Evolutionary conservation across 2,888 invertebrate species (phyloP).

Genomic region (Philopedon plagiatum): DNA sequence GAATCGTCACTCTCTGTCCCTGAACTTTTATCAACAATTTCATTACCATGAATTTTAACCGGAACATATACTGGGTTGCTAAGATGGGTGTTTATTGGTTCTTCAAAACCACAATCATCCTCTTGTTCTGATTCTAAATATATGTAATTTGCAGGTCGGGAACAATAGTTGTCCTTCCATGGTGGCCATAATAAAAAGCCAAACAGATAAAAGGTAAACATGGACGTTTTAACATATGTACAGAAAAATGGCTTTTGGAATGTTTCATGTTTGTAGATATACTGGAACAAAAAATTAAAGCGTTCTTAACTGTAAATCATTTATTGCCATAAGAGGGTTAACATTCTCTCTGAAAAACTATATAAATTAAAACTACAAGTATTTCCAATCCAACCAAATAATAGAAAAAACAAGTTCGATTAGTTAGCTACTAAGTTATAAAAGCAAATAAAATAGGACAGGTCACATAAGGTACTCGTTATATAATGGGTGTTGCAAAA

Average conservation of each 20-base stretch:
- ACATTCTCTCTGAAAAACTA: no score
- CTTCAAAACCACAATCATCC: constrained; percentile 84
- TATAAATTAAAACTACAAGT: no score
- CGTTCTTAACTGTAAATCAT: no score
- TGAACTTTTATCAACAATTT: constrained; percentile 71
- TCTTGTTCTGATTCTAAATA: constrained; percentile 83
- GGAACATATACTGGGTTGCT: constrained; percentile 95
- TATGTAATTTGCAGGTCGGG: constrained; percentile 76
- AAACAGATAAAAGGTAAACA: constrained; percentile 92
- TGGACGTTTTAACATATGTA: constrained; percentile 94
- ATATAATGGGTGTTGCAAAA: no score
- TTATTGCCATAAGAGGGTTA: constrained; percentile 43
- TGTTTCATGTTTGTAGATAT: constrained; percentile 86
- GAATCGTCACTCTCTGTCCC: constrained; percentile 89
- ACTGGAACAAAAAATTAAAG: constrained; percentile 76
- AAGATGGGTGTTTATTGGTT: constrained; percentile 69
- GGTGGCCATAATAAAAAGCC: constrained; percentile 92
- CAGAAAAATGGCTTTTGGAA: constrained; percentile 96
- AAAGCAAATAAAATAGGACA: no score
- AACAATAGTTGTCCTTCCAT: constrained; percentile 86
- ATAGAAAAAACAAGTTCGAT: no score
- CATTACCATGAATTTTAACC: constrained; percentile 80
- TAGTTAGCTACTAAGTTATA: no score
- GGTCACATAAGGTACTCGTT: no score
- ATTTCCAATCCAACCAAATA: no score